Percentiles rank a stretch among this genome's conserved stretches.
These are phyloP conservation scores for Steromphala cineraria DNA, from an alignment of 2,888 invertebrate species.

Conservation along the genomic window DNA sequence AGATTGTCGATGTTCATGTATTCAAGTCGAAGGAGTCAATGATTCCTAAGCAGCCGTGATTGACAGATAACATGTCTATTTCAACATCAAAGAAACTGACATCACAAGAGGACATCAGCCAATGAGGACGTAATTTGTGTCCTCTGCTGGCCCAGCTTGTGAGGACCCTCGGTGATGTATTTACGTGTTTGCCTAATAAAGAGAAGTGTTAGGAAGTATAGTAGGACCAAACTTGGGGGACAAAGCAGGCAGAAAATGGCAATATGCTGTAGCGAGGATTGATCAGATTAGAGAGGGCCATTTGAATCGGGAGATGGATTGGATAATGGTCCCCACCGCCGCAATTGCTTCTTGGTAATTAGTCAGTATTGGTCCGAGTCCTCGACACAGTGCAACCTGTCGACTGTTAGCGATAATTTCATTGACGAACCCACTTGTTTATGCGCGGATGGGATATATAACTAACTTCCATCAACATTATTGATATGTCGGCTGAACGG, in stretches of 20 bases:
- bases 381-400: neutral
- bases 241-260: slow-evolving; percentile 6
- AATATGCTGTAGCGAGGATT: slow-evolving; percentile 23
- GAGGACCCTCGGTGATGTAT: neutral
- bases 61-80: neutral
- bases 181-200: neutral
- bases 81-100: neutral
- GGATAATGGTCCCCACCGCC: slow-evolving; percentile 31
- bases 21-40: neutral
- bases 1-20: neutral
- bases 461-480: neutral
- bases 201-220: neutral
- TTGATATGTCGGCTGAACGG: slow-evolving; percentile 17
- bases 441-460: neutral
- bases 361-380: slow-evolving; percentile 8
- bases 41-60: neutral
- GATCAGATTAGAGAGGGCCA: slow-evolving; percentile 36
- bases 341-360: slow-evolving; percentile 12
- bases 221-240: neutral
- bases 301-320: slow-evolving; percentile 31
- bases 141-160: neutral
- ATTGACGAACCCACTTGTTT: slow-evolving; percentile 17
- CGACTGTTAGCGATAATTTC: slow-evolving; percentile 16
- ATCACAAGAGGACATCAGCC: neutral
- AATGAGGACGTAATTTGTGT: neutral